Conservation (phyloP, 2,888 invertebrate species). For the Craniophora ligustri region DNA sequence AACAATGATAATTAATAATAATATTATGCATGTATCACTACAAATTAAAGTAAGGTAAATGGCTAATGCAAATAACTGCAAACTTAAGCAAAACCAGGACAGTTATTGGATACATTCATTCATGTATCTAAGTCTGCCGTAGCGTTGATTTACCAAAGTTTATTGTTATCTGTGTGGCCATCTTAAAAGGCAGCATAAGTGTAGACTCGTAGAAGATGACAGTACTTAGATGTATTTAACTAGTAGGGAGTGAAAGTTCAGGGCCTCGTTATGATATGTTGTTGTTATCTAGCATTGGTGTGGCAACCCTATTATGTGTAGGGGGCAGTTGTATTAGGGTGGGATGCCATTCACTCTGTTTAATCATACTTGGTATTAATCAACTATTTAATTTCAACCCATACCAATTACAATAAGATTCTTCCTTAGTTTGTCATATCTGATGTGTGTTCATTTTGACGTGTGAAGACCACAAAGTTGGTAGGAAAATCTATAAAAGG, state of each 20-base stretch:
- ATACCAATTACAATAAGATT: not conserved
- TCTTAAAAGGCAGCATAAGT: constrained; percentile 46
- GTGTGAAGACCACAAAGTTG: not conserved
- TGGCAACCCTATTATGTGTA: constrained; percentile 31
- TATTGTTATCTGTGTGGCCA: not conserved
- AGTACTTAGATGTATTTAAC: constrained; percentile 76
- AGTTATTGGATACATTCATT: too few relatives aligned
- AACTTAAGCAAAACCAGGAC: too few relatives aligned
- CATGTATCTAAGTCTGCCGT: not conserved
- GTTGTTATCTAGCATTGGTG: constrained; percentile 55
- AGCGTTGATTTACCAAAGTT: not conserved
- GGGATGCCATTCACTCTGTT: constrained; percentile 36
- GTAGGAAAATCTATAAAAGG: not conserved
- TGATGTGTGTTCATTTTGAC: not conserved
- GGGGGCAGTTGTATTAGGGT: constrained; percentile 23
- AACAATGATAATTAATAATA: constrained; percentile 3
- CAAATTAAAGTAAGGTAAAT: constrained; percentile 39
- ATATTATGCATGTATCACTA: constrained; percentile 25
- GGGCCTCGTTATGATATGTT: constrained; percentile 56
- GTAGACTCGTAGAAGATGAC: constrained; percentile 56
- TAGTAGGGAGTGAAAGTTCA: constrained; percentile 49
- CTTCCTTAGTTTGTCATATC: not conserved
- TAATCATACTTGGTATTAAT: constrained; percentile 4
- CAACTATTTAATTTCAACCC: constrained; percentile 2
- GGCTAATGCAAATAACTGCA: constrained; percentile 19